Evolutionary conservation across 2,113 vertebrate species (phyloP).

Genomic region (Sander vitreus): DNA sequence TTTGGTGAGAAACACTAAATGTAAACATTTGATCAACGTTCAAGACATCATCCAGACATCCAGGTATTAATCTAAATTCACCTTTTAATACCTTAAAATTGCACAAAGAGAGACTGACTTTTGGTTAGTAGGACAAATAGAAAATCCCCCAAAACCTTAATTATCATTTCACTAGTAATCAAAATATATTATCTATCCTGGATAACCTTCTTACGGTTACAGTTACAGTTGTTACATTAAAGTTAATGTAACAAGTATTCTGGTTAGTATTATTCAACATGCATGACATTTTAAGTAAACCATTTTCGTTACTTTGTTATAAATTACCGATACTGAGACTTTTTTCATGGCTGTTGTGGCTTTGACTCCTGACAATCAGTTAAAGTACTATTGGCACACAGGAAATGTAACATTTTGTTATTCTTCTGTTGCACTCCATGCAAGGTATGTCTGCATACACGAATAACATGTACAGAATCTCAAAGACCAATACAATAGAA

Average conservation of each 20-base stretch:
- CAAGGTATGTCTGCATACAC: not conserved
- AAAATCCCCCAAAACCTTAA: not conserved
- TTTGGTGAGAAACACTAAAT: not conserved
- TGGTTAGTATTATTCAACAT: not conserved
- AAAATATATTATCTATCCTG: not conserved
- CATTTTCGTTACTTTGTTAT: not conserved
- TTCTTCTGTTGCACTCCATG: conserved; percentile 3
- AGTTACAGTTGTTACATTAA: not conserved
- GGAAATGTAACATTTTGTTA: conserved; percentile 1
- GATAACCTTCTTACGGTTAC: not conserved
- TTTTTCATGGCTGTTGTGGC: not conserved
- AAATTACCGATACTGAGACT: not conserved
- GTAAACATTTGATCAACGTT: not conserved
- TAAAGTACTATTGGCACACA: not conserved
- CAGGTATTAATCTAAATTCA: not conserved
- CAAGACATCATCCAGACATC: not conserved
- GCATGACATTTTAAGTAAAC: not conserved
- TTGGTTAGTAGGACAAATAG: not conserved
- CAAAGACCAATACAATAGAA: not conserved
- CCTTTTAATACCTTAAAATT: not conserved
- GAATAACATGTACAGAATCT: not conserved
- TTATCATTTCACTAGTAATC: not conserved
- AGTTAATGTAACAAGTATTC: not conserved
- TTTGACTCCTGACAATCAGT: not conserved
- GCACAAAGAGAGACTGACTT: too few species aligned